Conservation (phyloP, 2,113 vertebrate genomes). For the Dermatemys mawii region DNA sequence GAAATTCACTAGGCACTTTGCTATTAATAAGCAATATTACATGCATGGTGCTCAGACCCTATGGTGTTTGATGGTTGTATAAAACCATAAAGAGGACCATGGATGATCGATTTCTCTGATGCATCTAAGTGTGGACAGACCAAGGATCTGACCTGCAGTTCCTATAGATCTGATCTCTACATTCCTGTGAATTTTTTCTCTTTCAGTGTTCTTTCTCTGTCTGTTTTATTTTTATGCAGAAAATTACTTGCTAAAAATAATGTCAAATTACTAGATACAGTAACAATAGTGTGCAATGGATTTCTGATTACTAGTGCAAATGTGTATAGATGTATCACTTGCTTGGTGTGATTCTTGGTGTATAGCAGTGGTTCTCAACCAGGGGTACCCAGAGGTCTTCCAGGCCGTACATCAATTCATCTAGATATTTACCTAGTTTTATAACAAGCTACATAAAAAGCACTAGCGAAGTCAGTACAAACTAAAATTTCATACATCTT, state of each 20-base stretch:
- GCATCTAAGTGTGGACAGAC: neutral
- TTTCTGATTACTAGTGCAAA: neutral
- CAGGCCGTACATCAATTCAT: too few relatives aligned
- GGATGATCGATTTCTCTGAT: neutral
- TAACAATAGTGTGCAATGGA: neutral
- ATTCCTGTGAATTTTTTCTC: neutral
- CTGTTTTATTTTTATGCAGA: neutral
- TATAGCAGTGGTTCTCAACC: neutral
- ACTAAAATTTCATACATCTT: too few relatives aligned
- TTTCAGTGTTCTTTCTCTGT: neutral
- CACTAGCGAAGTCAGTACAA: too few relatives aligned
- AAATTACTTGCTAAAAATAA: neutral
- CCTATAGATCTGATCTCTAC: neutral
- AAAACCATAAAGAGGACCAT: neutral
- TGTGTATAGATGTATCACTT: fast-evolving
- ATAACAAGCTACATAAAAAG: too few relatives aligned
- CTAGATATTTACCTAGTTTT: too few relatives aligned
- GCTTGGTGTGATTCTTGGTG: neutral
- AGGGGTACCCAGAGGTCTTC: too few relatives aligned
- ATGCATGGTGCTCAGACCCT: neutral
- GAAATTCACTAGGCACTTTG: neutral
- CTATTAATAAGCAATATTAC: neutral
- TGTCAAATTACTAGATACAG: neutral
- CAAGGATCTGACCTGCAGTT: neutral
- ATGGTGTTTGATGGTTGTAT: neutral